phyloP scores from a whole-genome alignment of 1,140 invertebrate species.

The Philopotamus ludificatus region DNA sequence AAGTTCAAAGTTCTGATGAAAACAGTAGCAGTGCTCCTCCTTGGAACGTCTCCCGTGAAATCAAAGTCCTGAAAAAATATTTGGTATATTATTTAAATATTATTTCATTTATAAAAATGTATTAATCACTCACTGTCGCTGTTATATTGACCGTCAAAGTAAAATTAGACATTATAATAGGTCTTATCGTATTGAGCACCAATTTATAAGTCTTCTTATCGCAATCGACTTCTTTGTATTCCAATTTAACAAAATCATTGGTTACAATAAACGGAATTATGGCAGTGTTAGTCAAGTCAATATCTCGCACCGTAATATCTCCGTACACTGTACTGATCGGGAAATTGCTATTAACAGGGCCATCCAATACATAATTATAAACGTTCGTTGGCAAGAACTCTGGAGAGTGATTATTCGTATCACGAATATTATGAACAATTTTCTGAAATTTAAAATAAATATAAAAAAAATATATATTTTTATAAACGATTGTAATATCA shows the following conservation, averaged over 20 bases:
- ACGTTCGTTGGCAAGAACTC: slow-evolving; percentile 18
- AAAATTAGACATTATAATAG: too few species aligned
- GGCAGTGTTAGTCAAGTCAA: slow-evolving; percentile 17
- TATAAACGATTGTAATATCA: background rate
- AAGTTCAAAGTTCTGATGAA: background rate
- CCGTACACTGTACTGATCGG: slow-evolving; percentile 15
- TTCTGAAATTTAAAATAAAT: slow-evolving; percentile 12
- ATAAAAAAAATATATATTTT: background rate
- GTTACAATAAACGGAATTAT: slow-evolving; percentile 16
- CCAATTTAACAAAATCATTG: slow-evolving; percentile 22
- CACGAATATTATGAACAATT: slow-evolving; percentile 15
- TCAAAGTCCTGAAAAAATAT: background rate
- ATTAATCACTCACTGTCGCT: too few species aligned
- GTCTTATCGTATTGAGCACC: slow-evolving; percentile 16
- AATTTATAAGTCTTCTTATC: slow-evolving; percentile 12
- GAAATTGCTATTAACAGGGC: slow-evolving; percentile 11
- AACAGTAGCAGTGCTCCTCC: background rate
- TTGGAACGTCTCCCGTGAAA: background rate
- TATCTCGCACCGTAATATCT: slow-evolving; percentile 13
- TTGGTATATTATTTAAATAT: too few species aligned
- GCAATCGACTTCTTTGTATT: background rate
- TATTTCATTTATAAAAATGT: too few species aligned
- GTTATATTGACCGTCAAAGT: too few species aligned
- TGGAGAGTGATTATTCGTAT: slow-evolving; percentile 31
- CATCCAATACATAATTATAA: slow-evolving; percentile 18